Evolutionary conservation across 2,797 vertebrate species (phyloP).

Genomic region (Chaunax sp.): DNA sequence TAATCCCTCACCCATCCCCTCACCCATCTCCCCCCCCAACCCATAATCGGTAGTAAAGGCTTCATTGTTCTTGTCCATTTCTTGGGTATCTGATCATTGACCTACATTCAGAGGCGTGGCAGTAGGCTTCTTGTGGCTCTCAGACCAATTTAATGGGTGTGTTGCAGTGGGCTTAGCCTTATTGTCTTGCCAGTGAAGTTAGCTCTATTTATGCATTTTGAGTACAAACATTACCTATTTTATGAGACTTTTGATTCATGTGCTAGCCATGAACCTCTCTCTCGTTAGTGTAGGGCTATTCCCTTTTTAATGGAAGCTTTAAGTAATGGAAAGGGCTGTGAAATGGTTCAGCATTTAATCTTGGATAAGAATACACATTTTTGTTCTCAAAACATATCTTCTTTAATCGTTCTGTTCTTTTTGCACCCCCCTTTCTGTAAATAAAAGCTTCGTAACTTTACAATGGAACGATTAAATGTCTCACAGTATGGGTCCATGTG

Average conservation of each 20-base stretch:
- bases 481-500: too few relatives aligned
- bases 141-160: constrained; percentile 48
- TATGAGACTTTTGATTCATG: constrained; percentile 59
- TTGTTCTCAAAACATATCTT: too few relatives aligned
- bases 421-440: too few relatives aligned
- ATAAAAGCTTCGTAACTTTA: too few relatives aligned
- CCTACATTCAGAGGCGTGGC: constrained; percentile 78
- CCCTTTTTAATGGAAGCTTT: constrained; percentile 59
- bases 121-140: constrained; percentile 62
- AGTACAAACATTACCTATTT: constrained; percentile 52
- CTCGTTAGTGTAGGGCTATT: constrained; percentile 50
- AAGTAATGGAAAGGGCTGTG: constrained; percentile 51
- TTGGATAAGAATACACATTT: constrained; percentile 59
- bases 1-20: constrained; percentile 54
- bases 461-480: too few relatives aligned
- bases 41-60: constrained; percentile 79
- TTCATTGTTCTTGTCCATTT: constrained; percentile 79
- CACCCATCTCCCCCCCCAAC: constrained; percentile 62
- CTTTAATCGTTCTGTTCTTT: too few relatives aligned
- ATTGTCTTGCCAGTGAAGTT: constrained; percentile 50
- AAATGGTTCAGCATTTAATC: constrained; percentile 41
- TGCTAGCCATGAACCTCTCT: constrained; percentile 31
- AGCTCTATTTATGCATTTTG: constrained; percentile 48
- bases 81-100: constrained; percentile 82
- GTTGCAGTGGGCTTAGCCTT: constrained; percentile 41